Evolutionary conservation across 1,140 invertebrate genomes (phyloP).

Genomic region (Aplysia californica): DNA sequence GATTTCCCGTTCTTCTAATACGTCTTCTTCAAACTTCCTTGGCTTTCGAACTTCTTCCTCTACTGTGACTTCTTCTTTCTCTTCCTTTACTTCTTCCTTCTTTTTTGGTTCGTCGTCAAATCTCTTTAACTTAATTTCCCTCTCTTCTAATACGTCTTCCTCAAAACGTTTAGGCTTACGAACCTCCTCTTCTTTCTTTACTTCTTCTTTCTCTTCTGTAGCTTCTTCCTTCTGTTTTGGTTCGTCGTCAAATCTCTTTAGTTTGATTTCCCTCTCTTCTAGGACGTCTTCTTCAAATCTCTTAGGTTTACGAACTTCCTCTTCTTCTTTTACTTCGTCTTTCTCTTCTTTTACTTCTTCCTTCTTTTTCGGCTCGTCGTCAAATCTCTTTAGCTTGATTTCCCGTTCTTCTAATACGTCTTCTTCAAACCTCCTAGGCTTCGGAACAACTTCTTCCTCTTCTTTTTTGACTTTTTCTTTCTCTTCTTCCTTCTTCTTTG

Average conservation of each 20-base stretch:
- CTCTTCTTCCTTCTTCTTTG: not conserved
- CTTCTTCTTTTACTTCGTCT: not conserved
- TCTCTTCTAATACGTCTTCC: not conserved
- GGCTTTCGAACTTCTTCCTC: not conserved
- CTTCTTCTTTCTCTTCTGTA: not conserved
- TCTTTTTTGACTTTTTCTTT: not conserved
- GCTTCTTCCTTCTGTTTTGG: not conserved
- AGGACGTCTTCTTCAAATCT: not conserved
- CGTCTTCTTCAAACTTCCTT: slow-evolving; percentile 9
- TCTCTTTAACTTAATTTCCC: not conserved
- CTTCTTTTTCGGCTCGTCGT: not conserved
- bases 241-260: not conserved
- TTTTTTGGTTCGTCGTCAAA: not conserved
- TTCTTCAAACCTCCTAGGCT: too few species aligned
- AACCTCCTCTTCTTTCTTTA: not conserved
- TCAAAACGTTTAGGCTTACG: not conserved
- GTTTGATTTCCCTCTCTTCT: not conserved
- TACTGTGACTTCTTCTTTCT: not conserved
- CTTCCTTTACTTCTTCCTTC: not conserved
- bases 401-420: not conserved
- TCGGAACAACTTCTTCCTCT: not conserved
- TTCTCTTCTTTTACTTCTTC: not conserved
- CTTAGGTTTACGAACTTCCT: not conserved
- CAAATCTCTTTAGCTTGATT: not conserved
- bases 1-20: not conserved